A percentile compares a stretch with the other conserved stretches of the same genome.
phyloP scores from a whole-genome alignment of 2,797 vertebrate species.

The Alfaro cultratus region DNA sequence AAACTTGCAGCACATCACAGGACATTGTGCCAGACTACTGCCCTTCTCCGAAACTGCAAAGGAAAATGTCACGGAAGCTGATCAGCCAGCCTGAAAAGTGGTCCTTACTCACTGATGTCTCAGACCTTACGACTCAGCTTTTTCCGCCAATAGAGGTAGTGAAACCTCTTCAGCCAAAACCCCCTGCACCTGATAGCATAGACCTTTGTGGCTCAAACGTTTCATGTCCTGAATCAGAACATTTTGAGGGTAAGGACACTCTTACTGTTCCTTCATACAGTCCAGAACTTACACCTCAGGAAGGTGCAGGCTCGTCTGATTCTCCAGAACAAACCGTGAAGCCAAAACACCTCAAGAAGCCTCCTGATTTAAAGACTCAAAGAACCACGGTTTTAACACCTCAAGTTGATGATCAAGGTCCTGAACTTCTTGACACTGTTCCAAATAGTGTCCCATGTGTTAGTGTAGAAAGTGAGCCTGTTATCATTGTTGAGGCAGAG shows the following conservation, averaged over 20 bases:
- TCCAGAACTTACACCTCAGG: constrained; percentile 13
- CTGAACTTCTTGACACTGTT: background rate
- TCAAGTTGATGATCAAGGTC: constrained; percentile 17
- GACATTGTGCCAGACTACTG: constrained; percentile 78
- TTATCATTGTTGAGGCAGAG: constrained; percentile 86
- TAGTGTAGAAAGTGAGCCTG: constrained; percentile 47
- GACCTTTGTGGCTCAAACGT: constrained; percentile 29
- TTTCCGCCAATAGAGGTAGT: constrained; percentile 75
- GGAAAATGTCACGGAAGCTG: constrained; percentile 84
- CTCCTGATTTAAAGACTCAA: constrained; percentile 58
- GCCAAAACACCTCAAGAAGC: constrained; percentile 66
- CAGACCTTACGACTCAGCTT: constrained; percentile 72
- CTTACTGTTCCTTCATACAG: constrained; percentile 8
- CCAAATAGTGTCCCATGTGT: constrained; percentile 21
- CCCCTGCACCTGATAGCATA: constrained; percentile 24
- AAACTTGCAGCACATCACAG: constrained; percentile 80
- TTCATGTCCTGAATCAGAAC: constrained; percentile 28
- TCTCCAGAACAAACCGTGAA: constrained; percentile 48
- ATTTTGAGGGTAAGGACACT: constrained; percentile 18
- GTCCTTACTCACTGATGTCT: constrained; percentile 70
- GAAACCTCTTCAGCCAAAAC: constrained; percentile 54
- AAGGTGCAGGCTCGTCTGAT: constrained; percentile 22
- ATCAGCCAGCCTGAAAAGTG: constrained; percentile 74
- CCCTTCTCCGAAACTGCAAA: constrained; percentile 81
- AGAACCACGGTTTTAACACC: constrained; percentile 8